Evolutionary conservation across 2,113 vertebrate species (phyloP), one percentile per base, ranked within the genome.

Genomic region (Parotia lawesii): DNA sequence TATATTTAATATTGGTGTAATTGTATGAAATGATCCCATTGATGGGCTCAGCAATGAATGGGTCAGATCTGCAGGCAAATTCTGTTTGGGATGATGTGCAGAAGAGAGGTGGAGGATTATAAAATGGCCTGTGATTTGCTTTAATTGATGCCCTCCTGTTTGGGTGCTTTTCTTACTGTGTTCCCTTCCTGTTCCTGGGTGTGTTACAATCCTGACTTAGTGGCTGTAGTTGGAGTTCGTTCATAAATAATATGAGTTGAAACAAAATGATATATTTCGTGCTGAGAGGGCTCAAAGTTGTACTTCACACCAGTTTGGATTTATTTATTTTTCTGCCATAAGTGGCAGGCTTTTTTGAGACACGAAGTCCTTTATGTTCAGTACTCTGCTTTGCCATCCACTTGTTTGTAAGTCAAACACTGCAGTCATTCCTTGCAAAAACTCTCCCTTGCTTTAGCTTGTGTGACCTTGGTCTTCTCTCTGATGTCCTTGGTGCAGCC

Each of bases 121-220:
- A 6, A 80, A 78, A 37, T 53, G 19, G 35, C 60, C 42, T n/a
- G 23, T 94, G 42, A 81, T 56, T 58, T 85, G 45, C 53, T 88
- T 85, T 91, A 94, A 93, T 87, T 87, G 76, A 53, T 88, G 27
- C 33, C 53, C 67, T 78, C 31, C 42, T 71, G 60, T 62, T 82
- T 71, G 64, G 10, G 67, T 67, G 64, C 54, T 95, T 89, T 90
- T 75, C 84, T 80, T 90, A 20, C 72, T 89, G 3, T 5, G 1
- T 73, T 89, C 12, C n/a, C 15, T 78, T 93, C 40, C 42, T 80
- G 8, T 85, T 89, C 40, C 24, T 27, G 67, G 35, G 45, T 5
- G 21, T 85, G 65, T 79, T 89, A 44, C 27, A 23, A 5, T 62
- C 50, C 54, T 31, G 57, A 14, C 35, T 81, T 53, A 20, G 24